phyloP scores from a whole-genome alignment of 2,888 invertebrate genomes.

The Eucera pruinosa region DNA sequence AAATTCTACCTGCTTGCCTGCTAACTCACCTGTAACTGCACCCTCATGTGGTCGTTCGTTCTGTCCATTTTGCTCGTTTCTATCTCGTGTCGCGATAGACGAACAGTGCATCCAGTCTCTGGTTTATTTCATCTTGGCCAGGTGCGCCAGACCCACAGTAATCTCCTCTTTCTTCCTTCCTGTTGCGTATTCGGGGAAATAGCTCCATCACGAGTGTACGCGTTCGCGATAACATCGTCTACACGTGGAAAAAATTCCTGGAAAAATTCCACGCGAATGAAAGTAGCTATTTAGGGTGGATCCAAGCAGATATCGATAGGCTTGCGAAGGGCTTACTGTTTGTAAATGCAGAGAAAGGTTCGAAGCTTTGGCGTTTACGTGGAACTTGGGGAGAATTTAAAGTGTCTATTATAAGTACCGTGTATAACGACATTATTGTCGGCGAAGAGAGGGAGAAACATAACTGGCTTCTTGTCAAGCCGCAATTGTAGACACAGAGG shows the following conservation, averaged over 20 bases:
- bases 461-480: not conserved
- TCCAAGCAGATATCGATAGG: too few relatives aligned
- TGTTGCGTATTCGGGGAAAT: conserved; percentile 34
- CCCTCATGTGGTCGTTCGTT: conserved; percentile 8
- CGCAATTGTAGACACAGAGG: not conserved
- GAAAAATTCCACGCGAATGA: too few relatives aligned
- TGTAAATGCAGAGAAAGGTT: not conserved
- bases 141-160: conserved; percentile 34
- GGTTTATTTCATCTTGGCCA: conserved; percentile 61
- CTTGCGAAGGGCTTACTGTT: too few relatives aligned
- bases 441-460: too few relatives aligned
- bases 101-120: conserved; percentile 31
- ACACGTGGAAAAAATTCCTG: conserved; percentile 7
- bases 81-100: conserved; percentile 27
- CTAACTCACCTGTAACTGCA: conserved; percentile 22
- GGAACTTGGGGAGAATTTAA: not conserved
- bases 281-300: too few relatives aligned
- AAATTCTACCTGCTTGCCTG: conserved; percentile 28
- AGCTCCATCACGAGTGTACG: conserved; percentile 34
- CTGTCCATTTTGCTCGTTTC: conserved; percentile 46
- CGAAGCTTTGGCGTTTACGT: not conserved
- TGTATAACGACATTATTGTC: not conserved
- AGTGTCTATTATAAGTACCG: not conserved
- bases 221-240: conserved; percentile 47
- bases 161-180: conserved; percentile 29